phyloP scores from a whole-genome alignment of 1,140 invertebrate species.

The Drosophila grimshawi region DNA sequence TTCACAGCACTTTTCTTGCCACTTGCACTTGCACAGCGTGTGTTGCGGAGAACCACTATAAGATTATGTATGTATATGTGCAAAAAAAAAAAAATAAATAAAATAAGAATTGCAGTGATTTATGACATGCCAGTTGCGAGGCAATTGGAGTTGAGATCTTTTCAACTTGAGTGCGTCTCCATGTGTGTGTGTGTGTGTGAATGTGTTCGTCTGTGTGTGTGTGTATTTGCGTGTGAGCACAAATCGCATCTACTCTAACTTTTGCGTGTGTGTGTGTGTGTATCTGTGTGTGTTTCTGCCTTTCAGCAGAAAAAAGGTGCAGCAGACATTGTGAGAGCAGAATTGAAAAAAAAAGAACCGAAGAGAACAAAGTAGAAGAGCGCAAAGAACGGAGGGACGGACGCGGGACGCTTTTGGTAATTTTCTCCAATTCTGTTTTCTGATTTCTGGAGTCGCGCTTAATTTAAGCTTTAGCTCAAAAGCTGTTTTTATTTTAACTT shows the following conservation, averaged over 20 bases:
- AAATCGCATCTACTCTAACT: conserved; percentile 11
- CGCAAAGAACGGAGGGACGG: conserved; percentile 18
- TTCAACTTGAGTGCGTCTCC: conserved; percentile 24
- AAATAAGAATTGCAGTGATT: conserved; percentile 37
- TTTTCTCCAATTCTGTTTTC: conserved; percentile 26
- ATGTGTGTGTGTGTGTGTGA: conserved; percentile 19
- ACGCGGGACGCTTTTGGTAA: conserved; percentile 9
- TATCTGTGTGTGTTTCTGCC: conserved; percentile 23
- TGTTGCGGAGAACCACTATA: conserved; percentile 23
- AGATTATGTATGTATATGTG: background rate
- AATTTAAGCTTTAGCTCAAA: conserved; percentile 40
- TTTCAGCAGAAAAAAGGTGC: conserved; percentile 75
- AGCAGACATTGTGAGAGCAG: conserved; percentile 46
- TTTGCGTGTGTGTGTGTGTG: conserved; percentile 18
- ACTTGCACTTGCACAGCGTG: conserved; percentile 48
- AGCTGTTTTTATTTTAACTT: conserved; percentile 11
- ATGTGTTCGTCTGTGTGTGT: conserved; percentile 19
- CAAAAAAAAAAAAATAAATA: no score
- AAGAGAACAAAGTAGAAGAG: conserved; percentile 32
- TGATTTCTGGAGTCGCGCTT: conserved; percentile 27
- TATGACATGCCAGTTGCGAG: conserved; percentile 33
- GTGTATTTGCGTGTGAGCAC: conserved; percentile 12
- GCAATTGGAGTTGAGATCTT: conserved; percentile 61
- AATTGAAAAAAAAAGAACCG: conserved; percentile 8
- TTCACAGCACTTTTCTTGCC: conserved; percentile 40